Percentiles rank a stretch among this genome's conserved stretches.
phyloP scores from a whole-genome alignment of 2,888 invertebrate genomes.

The Corbicula japonica region DNA sequence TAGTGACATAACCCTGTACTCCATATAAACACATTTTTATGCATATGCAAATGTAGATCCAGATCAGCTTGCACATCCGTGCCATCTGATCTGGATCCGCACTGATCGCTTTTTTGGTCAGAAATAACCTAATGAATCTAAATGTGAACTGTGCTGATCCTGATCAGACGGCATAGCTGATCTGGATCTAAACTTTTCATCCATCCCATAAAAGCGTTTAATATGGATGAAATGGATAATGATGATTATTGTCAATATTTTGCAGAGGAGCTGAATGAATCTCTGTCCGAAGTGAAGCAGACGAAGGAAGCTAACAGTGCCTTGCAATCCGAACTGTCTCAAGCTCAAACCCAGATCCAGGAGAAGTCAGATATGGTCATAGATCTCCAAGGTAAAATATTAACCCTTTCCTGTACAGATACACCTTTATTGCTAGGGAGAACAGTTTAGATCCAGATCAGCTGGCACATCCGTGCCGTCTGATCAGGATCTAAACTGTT shows the following conservation, averaged over 20 bases:
- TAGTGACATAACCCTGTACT: too few species aligned
- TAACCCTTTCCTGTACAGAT: background rate
- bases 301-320: slow-evolving; percentile 78
- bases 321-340: slow-evolving; percentile 80
- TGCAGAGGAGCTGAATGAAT: slow-evolving; percentile 82
- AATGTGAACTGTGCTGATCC: too few species aligned
- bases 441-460: background rate
- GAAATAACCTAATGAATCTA: too few species aligned
- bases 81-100: too few species aligned
- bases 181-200: too few species aligned
- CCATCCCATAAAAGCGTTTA: too few species aligned
- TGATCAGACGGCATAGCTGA: too few species aligned
- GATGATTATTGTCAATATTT: slow-evolving; percentile 21
- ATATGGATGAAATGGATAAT: background rate
- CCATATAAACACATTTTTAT: too few species aligned
- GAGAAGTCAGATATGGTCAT: slow-evolving; percentile 81
- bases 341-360: slow-evolving; percentile 76
- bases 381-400: slow-evolving; percentile 80
- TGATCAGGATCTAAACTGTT: background rate
- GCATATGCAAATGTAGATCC: too few species aligned
- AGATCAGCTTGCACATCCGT: too few species aligned
- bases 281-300: slow-evolving; percentile 79
- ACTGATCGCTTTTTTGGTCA: too few species aligned
- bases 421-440: background rate
- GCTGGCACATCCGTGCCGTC: background rate